Conservation (phyloP, 2,797 vertebrate species). For the Sphenodon punctatus region DNA sequence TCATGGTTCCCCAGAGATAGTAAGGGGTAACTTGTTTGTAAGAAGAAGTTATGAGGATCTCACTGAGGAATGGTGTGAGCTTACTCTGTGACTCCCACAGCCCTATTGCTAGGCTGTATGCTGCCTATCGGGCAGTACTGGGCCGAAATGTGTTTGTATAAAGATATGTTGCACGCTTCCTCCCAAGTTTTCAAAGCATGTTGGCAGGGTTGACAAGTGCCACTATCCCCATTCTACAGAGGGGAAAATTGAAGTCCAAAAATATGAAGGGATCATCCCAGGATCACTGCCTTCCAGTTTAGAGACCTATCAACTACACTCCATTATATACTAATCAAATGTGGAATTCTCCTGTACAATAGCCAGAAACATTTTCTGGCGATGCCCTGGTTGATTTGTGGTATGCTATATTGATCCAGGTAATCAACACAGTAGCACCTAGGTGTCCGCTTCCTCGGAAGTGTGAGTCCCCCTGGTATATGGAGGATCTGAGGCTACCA, state of each 20-base stretch:
- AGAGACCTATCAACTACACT: not conserved
- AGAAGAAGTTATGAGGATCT: no score
- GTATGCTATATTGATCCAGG: no score
- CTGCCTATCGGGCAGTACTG: not conserved
- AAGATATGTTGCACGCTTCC: not conserved
- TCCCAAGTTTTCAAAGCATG: not conserved
- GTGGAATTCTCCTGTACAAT: not conserved
- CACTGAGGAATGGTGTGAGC: not conserved
- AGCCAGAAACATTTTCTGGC: not conserved
- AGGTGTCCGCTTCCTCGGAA: no score
- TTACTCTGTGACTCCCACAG: fast-evolving
- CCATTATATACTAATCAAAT: not conserved
- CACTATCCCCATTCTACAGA: not conserved
- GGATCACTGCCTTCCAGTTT: no score
- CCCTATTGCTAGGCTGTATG: fast-evolving
- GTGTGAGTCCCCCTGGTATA: no score
- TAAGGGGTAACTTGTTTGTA: no score
- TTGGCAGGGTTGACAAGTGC: not conserved
- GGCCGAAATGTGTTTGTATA: not conserved
- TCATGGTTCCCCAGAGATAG: not conserved
- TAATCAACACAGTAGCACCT: no score
- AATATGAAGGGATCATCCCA: no score
- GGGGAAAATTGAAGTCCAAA: not conserved
- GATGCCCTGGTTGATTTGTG: no score
- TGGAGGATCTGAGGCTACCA: no score